Base-by-base conservation (phyloP, 2,113 vertebrate genomes). In the Chauna torquata region DNA sequence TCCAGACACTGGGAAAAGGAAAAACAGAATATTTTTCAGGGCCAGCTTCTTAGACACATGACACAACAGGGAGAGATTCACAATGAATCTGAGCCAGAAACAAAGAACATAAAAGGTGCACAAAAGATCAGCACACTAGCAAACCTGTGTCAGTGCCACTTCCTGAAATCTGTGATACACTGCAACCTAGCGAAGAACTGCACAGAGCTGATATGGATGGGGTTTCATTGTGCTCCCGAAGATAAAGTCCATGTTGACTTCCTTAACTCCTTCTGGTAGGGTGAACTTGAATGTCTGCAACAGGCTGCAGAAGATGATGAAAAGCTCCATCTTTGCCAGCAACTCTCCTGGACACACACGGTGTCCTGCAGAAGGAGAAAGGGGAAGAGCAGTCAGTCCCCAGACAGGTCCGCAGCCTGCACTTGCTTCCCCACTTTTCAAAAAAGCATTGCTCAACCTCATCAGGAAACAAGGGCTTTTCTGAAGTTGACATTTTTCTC, bases 271-370 rank as follows among this genome's bases (percentile, higher is more conserved):
- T 66, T 97, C 96, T 38, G 96, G 94, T 32, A 66, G 27, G 30
- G 72, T 95, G 94, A 98, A 97, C n/a, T 6, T 70, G 83, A 98
- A 98, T 9, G 81, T 88, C 80, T 83, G 64, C 42, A 97, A 47
- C 12, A 97, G 86, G 40, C 34, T 97, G 65, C 95, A 91, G 81
- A 97, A 96, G 61, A 96, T 86, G 66, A 98, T 95, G 80, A 98
- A 98, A 88, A 97, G 74, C 77, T 97, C 94, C 82, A 83, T 96
- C 64, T 23, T 86, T 30, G 97, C 97, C 96, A 98, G 50, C 13
- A 65, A n/a, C 42, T 97, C 94, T 57, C 96, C 96, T 19, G 80
- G 87, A 82, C 97, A 97, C 17, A 75, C 32, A 7, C 75, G 38
- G 66, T 96, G 93, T 12, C 94, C 97, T 97, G 77, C 49, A 82